A percentile compares a stretch with the other conserved stretches of the same genome.
phyloP scores from a whole-genome alignment of 2,888 invertebrate genomes.

The Melinaea marsaeus region DNA sequence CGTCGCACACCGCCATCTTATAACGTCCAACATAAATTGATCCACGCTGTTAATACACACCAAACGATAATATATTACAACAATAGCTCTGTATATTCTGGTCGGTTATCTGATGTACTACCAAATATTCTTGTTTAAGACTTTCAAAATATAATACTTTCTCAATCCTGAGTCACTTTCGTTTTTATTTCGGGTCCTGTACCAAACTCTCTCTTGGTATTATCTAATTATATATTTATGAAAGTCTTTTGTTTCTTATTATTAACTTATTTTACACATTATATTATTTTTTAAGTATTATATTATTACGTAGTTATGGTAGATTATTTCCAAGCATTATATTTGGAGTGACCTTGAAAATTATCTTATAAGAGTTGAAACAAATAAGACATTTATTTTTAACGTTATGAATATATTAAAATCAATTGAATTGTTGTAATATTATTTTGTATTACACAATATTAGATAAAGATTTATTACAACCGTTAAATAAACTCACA shows the following conservation, averaged over 20 bases:
- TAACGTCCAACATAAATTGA: slow-evolving; percentile 50
- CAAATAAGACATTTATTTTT: no score
- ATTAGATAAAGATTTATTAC: slow-evolving; percentile 15
- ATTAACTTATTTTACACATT: background rate
- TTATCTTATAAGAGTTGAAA: no score
- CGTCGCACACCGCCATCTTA: slow-evolving; percentile 67
- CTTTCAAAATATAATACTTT: slow-evolving; percentile 28
- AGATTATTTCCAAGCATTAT: no score
- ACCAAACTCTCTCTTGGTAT: background rate
- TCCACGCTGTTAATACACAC: slow-evolving; percentile 33
- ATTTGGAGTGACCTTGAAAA: background rate
- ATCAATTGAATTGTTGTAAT: no score
- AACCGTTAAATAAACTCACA: slow-evolving; percentile 39
- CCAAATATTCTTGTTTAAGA: slow-evolving; percentile 22
- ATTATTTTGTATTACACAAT: slow-evolving; percentile 8
- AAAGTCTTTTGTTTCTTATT: background rate
- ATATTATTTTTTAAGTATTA: background rate
- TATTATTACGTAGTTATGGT: background rate
- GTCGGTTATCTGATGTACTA: slow-evolving; percentile 26
- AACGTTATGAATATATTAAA: no score
- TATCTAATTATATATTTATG: background rate
- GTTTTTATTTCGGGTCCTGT: slow-evolving; percentile 24
- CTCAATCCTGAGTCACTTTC: slow-evolving; percentile 26
- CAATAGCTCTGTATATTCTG: slow-evolving; percentile 19
- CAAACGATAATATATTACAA: slow-evolving; percentile 13